A percentile compares a stretch with the other conserved stretches of the same genome.
phyloP scores from a whole-genome alignment of 2,113 vertebrate genomes.

The Elgaria multicarinata region DNA sequence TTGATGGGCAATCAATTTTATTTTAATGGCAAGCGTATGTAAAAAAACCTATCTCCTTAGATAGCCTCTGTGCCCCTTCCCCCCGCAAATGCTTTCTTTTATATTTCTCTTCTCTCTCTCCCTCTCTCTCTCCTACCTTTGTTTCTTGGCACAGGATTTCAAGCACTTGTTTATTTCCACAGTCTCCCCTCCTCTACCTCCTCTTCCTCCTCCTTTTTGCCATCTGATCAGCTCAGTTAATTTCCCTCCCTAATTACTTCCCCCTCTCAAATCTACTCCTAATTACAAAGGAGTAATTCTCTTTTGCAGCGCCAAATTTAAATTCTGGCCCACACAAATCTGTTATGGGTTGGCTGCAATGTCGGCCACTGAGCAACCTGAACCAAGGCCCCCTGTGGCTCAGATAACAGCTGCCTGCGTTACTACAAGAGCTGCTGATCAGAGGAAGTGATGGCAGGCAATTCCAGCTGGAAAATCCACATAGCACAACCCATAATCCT shows the following conservation, averaged over 20 bases:
- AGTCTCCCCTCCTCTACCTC: not conserved
- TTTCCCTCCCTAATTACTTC: not conserved
- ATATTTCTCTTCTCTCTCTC: too few species aligned
- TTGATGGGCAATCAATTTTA: not conserved
- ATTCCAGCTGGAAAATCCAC: not conserved
- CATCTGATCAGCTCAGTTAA: not conserved
- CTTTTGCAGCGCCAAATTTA: not conserved
- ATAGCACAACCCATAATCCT: not conserved
- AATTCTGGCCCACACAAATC: not conserved
- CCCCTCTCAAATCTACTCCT: not conserved
- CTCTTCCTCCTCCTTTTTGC: not conserved
- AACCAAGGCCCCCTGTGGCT: too few species aligned
- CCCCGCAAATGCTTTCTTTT: not conserved
- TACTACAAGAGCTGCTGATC: too few species aligned
- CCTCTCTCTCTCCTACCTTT: not conserved
- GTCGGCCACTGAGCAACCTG: not conserved
- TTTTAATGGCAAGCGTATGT: not conserved
- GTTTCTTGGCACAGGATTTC: not conserved
- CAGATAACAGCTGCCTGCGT: not conserved
- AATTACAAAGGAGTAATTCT: not conserved
- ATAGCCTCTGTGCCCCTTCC: not conserved
- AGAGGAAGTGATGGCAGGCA: not conserved
- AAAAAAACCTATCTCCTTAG: not conserved
- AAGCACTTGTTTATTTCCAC: not conserved
- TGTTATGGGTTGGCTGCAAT: fast-evolving